Evolutionary conservation across 2,888 invertebrate species (phyloP).

Genomic region (Lobophora halterata): DNA sequence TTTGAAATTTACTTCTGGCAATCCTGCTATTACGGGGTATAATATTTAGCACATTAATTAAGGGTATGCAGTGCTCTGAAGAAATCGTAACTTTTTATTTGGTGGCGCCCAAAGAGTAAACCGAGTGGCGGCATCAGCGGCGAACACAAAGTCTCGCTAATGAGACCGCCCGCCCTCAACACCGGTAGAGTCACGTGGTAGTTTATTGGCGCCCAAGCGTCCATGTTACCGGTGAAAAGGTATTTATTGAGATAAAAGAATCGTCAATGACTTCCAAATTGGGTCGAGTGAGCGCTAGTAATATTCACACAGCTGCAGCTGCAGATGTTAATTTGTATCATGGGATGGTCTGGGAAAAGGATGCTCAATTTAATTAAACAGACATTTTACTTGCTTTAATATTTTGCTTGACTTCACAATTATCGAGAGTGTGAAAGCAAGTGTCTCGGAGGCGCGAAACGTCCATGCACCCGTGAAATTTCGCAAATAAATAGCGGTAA

Average conservation of each 20-base stretch:
- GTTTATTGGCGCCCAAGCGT: not conserved
- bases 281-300: too few species aligned
- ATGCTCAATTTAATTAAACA: too few species aligned
- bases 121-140: conserved; percentile 10
- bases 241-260: not conserved
- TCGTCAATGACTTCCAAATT: too few species aligned
- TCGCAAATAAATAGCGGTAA: conserved; percentile 77
- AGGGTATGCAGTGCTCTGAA: conserved; percentile 12
- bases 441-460: conserved; percentile 45
- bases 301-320: too few species aligned
- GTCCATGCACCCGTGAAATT: conserved; percentile 61
- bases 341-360: too few species aligned
- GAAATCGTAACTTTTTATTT: conserved; percentile 23
- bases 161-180: conserved; percentile 27
- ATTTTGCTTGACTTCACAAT: too few species aligned
- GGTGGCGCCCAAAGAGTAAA: conserved; percentile 19
- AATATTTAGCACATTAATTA: conserved; percentile 19
- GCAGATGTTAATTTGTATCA: too few species aligned
- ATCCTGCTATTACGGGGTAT: not conserved
- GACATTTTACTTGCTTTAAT: too few species aligned
- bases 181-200: conserved; percentile 3
- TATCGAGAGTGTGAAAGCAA: too few species aligned
- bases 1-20: too few species aligned
- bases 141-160: conserved; percentile 23
- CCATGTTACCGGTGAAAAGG: not conserved